Evolutionary conservation across 2,888 invertebrate species (phyloP).

Genomic region (Hoplodrina blanda): DNA sequence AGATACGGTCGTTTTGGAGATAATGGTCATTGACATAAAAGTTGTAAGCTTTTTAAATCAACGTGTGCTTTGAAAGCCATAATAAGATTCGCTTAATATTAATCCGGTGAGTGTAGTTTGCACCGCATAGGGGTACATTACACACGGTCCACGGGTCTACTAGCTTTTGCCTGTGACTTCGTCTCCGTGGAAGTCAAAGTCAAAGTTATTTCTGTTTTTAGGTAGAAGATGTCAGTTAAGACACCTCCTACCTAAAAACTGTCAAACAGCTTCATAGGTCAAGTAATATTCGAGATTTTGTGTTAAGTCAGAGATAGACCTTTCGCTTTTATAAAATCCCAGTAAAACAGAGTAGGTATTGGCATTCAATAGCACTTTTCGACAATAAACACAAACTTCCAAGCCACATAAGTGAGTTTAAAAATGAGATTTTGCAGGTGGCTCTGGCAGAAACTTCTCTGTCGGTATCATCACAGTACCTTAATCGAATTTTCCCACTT

Average conservation of each 20-base stretch:
- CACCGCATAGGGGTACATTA: no score
- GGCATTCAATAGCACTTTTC: no score
- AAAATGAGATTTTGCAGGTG: not conserved
- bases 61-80: not conserved
- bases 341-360: not conserved
- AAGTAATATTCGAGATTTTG: no score
- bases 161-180: not conserved
- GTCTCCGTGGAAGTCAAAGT: no score
- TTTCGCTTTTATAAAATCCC: no score
- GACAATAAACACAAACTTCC: no score
- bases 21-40: constrained; percentile 29
- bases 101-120: no score
- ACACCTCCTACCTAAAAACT: no score
- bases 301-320: no score
- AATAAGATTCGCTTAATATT: not conserved
- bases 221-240: no score
- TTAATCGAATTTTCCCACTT: not conserved
- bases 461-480: not conserved
- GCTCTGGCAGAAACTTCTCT: not conserved
- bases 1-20: constrained; percentile 35
- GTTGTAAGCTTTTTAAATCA: not conserved
- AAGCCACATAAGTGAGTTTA: not conserved
- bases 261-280: no score
- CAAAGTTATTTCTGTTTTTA: no score
- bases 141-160: not conserved